phyloP scores from a whole-genome alignment of 2,797 vertebrate species.

The Salarias fasciatus region DNA sequence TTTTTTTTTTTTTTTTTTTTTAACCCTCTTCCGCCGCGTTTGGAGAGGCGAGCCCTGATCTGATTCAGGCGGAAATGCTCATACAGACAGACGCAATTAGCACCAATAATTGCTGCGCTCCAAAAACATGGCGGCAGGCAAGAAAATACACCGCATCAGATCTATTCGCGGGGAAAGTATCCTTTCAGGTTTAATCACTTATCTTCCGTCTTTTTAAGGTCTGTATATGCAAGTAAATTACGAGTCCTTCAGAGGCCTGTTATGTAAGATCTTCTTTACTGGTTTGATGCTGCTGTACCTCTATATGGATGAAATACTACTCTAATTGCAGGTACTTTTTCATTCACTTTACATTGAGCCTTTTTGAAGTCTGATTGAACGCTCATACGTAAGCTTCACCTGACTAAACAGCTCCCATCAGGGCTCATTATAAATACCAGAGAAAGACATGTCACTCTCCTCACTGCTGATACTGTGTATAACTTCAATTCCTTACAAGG shows the following conservation, averaged over 20 bases:
- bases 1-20: slow-evolving; percentile 12
- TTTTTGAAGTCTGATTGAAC: too few relatives aligned
- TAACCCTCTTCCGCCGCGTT: slow-evolving; percentile 11
- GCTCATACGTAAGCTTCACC: too few relatives aligned
- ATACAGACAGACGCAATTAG: slow-evolving; percentile 19
- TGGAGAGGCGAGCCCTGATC: slow-evolving; percentile 25
- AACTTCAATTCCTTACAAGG: too few relatives aligned
- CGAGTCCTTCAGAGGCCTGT: neutral
- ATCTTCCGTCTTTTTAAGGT: neutral
- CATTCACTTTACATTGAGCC: too few relatives aligned
- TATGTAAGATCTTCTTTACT: neutral
- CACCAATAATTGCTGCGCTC: slow-evolving; percentile 22
- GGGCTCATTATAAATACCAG: too few relatives aligned
- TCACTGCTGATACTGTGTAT: too few relatives aligned
- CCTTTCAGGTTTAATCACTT: slow-evolving; percentile 3
- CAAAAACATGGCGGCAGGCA: slow-evolving; percentile 8
- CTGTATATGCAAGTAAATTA: neutral
- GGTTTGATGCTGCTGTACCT: neutral
- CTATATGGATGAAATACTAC: neutral
- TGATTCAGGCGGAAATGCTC: slow-evolving; percentile 30
- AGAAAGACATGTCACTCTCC: too few relatives aligned
- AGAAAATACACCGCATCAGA: slow-evolving; percentile 13
- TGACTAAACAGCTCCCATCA: too few relatives aligned
- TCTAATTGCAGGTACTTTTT: neutral
- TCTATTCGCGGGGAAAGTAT: neutral